phyloP scores from a whole-genome alignment of 2,797 vertebrate species.

The Austrolebias charrua region DNA sequence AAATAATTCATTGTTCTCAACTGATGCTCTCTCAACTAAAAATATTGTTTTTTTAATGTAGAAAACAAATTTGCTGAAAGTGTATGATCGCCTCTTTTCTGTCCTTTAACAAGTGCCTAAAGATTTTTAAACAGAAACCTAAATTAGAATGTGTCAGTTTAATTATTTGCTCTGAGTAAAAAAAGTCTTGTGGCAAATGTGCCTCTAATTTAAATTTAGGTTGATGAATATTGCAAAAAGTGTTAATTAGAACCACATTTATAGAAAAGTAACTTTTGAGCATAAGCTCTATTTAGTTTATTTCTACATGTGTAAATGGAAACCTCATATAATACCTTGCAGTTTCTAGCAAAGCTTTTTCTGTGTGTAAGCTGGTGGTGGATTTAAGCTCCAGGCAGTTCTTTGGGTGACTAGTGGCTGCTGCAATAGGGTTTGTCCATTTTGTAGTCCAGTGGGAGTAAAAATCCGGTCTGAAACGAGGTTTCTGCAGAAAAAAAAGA shows the following conservation, averaged over 20 bases:
- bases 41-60: too few relatives aligned
- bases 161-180: too few relatives aligned
- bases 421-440: constrained; percentile 42
- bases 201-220: too few relatives aligned
- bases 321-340: constrained; percentile 2
- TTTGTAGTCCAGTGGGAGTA: constrained; percentile 48
- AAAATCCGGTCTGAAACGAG: constrained; percentile 37
- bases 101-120: too few relatives aligned
- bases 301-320: constrained; percentile 24
- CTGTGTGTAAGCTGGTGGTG: constrained; percentile 30
- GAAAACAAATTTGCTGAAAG: too few relatives aligned
- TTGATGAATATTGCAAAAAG: too few relatives aligned
- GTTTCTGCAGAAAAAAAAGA: constrained; percentile 22
- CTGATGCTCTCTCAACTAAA: too few relatives aligned
- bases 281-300: constrained; percentile 26
- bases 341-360: constrained; percentile 19
- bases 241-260: not conserved
- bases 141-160: too few relatives aligned
- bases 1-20: too few relatives aligned
- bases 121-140: too few relatives aligned
- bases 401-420: constrained; percentile 41
- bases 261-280: not conserved
- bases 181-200: too few relatives aligned
- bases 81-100: too few relatives aligned
- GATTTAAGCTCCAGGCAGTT: constrained; percentile 43